Evolutionary conservation across 1,140 invertebrate species (phyloP), one percentile per base, ranked within the genome.

Genomic region (Atta colombica): DNA sequence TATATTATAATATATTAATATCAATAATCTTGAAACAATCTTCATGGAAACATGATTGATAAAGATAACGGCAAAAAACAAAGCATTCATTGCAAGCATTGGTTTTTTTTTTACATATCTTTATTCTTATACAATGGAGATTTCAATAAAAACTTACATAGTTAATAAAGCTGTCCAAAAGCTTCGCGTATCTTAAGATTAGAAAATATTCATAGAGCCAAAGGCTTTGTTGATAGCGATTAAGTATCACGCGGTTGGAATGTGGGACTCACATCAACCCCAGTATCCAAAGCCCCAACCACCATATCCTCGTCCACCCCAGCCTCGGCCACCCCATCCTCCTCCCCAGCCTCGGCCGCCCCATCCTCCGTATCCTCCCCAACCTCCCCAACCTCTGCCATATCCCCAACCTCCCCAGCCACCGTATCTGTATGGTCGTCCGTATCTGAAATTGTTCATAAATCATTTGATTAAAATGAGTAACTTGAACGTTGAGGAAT

Each of bases 401-500:
- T 63, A 63, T 66, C 77, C 61, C 74, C 55, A 77, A 2, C 51
- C 21, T 66, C 77, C 61, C 74, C 74, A 77, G 10, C 51, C 21
- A 14, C 77, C 65, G 5, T 69, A 81, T 72, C 58, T 63, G 21
- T 45, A 72, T 8, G 66, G 68, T 63, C 55, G 69, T 49, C 68
- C 25, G 5, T 82, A 84, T 35, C 80, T 84, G 80, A 49, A 84
- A 84, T 60, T 72, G n/a, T 58, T 71, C 1, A 66, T 71, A 28
- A 18, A 71, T 71, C 0, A 4, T 45, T 81, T 4, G 39, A 58
- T 81, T 45, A 78, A 65, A 8, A 72, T 18, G 12, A 49, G 1
- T 3, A 6, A 1, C 3, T 74, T 35, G 14, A 77, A 49, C 3
- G n/a, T 58, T 8, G 8, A 58, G 10, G 16, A 63, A 39, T 58